Evolutionary conservation across 2,113 vertebrate genomes (phyloP), one percentile per base, ranked within the genome.

Genomic region (Panthera tigris): DNA sequence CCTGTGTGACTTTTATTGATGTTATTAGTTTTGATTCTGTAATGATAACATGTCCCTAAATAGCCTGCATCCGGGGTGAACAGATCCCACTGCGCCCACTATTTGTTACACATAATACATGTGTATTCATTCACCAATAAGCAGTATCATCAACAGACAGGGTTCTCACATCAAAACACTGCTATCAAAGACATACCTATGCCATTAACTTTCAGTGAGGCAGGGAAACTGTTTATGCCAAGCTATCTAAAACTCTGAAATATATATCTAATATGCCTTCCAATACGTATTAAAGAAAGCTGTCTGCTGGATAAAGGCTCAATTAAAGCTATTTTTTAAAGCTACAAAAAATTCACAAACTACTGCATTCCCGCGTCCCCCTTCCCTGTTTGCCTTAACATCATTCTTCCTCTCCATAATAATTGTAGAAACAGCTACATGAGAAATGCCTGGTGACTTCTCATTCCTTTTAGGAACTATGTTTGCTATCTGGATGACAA

Each of bases 11-110:
- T 80, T 95, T 50, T 78, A 61, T 11, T 95, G 55, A 23, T 48
- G 79, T 96, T 73, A 55, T 55, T 87, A 19, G 69, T 96, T 95
- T 90, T 76, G 55, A 88, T 87, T 84, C 66, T 95, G 29, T 84
- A 84, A 76, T 66, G 41, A 85, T 27, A 89, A 48, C 12, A 10
- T 55, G 19, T 76, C 50, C 18, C 41, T 79, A 88, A 95, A 86
- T n/a, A 94, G 83, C n/a, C n/a, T 57, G 13, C 23, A 33, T 25
- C 25, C n/a, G 31, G 18, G 8, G 48, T 55, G 41, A 68, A 33
- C 4, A 14, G 7, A 66, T 84, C 33, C 73, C 76, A 76, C 36
- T 45, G 21, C 1, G 7, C 16, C 65, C 0, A 14, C 27, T 16
- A 12, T 31, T 89, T 41, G 63, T 73, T 80, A 36, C 0, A 31